Base-by-base conservation (phyloP, 2,888 invertebrate species). In the Lasioglossum oenotherae region DNA sequence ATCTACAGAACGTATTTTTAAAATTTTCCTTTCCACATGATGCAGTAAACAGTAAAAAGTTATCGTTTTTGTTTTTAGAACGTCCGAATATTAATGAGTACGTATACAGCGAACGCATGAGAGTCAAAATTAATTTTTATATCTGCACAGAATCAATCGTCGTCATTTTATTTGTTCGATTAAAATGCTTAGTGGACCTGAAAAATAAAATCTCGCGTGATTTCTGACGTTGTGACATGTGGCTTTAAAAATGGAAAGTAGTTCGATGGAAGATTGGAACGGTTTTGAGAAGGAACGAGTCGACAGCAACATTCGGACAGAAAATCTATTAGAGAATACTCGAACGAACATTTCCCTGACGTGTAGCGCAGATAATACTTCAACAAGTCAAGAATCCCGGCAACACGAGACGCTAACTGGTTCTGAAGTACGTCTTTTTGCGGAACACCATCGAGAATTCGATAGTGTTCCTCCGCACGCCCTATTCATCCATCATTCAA, bases 401-500 rank as follows among this genome's bases (percentile, higher is more conserved):
- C 49, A 49, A 38, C n/a, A 44, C 53, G 64, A 41, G 72, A 67
- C 35, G 60, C 74, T 80, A 78, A 80, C 77, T 44, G 73, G 38
- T 69, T 72, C 73, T 82, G 53, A 57, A 57, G 64, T 67, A n/a
- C 49, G 49, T 77, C 77, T 80, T 85, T 84, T 87, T 76, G 73
- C 73, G 67, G 80, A 79, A 72, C 73, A 74, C 27, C 72, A 67
- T 69, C 53, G 74, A 74, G 80, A 64, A 69, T 75, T 82, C 87
- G 87, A 87, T 80, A 87, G 82, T 78, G 60, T 84, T 89, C 85
- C 87, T 82, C 69, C 84, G 84, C 84, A 82, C 86, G 81, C 86
- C 87, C 88, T 82, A 83, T 83, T 81, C 89, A 92, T 91, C 87
- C 83, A 88, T 91, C 92, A 92, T 87, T 75, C 85, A 69, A 67